phyloP scores from a whole-genome alignment of 2,797 vertebrate species.

The Macropus fuliginosus region DNA sequence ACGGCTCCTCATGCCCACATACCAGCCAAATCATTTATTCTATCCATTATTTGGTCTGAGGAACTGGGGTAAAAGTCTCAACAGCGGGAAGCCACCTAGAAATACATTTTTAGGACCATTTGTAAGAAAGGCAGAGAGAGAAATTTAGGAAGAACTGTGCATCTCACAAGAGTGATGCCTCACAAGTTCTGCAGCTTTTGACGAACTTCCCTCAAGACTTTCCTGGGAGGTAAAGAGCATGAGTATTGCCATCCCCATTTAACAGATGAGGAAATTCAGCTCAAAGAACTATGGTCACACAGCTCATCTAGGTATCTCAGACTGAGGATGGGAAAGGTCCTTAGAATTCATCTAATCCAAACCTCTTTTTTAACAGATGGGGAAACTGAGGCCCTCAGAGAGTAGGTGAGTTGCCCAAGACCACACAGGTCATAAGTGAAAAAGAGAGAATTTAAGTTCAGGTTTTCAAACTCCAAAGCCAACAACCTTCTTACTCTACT shows the following conservation, averaged over 20 bases:
- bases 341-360: neutral
- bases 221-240: neutral
- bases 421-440: neutral
- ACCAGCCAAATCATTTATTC: conserved; percentile 4
- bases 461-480: neutral
- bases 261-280: neutral
- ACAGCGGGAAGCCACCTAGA: neutral
- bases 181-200: neutral
- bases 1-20: conserved; percentile 41
- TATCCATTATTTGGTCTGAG: conserved; percentile 31
- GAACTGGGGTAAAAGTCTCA: neutral
- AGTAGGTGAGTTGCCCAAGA: neutral
- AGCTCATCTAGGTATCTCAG: neutral
- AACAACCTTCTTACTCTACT: neutral
- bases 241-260: neutral
- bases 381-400: neutral
- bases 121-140: neutral
- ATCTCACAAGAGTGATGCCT: neutral
- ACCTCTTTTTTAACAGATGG: neutral
- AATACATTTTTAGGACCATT: neutral
- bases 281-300: neutral
- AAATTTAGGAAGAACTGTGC: neutral
- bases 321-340: neutral
- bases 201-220: neutral
- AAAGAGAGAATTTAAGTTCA: neutral